Evolutionary conservation across 2,888 invertebrate genomes (phyloP).

Genomic region (Marronus borbonicus): DNA sequence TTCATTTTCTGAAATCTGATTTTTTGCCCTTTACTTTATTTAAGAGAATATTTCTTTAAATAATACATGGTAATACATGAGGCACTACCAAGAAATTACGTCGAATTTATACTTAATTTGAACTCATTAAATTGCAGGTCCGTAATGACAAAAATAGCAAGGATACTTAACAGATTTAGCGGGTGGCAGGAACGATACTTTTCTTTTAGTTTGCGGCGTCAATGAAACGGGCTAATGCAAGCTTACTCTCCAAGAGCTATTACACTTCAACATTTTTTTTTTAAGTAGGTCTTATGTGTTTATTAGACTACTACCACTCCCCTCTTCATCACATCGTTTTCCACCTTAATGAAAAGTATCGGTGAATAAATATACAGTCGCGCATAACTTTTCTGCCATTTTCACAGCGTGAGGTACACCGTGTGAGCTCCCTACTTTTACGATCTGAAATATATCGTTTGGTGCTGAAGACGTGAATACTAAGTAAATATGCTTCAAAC

Average conservation of each 20-base stretch:
- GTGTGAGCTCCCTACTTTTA: neutral
- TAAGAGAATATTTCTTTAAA: neutral
- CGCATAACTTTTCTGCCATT: neutral
- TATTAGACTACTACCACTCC: too few species aligned
- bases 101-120: neutral
- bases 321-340: too few species aligned
- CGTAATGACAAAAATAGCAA: too few species aligned
- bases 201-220: too few species aligned
- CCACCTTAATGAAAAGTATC: too few species aligned
- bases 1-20: neutral
- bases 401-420: neutral
- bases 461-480: neutral
- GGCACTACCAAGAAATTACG: neutral
- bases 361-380: neutral
- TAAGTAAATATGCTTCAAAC: neutral
- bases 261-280: too few species aligned
- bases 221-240: too few species aligned
- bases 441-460: neutral
- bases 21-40: neutral
- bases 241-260: too few species aligned
- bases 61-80: neutral
- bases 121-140: neutral
- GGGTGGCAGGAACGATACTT: too few species aligned
- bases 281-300: too few species aligned
- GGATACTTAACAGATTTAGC: too few species aligned